These are phyloP conservation scores for Sylvia borin DNA, from an alignment of 2,797 vertebrate species.

Conservation along the genomic window DNA sequence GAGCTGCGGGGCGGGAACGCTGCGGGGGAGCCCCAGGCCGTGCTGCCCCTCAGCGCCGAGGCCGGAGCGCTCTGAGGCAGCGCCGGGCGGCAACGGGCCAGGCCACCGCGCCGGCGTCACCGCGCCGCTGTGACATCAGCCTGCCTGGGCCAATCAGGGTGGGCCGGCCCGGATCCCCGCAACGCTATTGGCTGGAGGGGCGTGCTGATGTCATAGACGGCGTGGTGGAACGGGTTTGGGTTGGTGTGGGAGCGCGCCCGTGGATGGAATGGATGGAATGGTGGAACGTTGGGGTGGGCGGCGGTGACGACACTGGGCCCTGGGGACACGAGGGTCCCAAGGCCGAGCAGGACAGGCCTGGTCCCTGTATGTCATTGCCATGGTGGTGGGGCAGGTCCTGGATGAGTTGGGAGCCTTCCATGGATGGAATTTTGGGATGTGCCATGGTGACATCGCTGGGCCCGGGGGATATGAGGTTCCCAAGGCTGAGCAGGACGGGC, in stretches of 20 bases:
- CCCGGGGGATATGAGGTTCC: rapidly evolving
- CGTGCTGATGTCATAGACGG: neutral
- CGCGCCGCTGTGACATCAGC: rapidly evolving
- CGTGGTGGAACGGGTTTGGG: rapidly evolving
- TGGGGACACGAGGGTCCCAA: rapidly evolving
- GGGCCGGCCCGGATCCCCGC: neutral
- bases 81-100: rapidly evolving
- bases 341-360: neutral
- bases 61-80: neutral
- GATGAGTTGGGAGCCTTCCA: rapidly evolving
- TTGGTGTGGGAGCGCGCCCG: neutral
- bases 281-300: rapidly evolving
- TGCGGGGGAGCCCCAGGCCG: neutral
- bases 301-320: rapidly evolving
- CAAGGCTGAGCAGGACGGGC: neutral
- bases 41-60: neutral
- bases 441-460: no score
- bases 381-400: no score
- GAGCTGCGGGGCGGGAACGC: rapidly evolving
- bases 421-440: no score
- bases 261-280: no score
- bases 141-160: rapidly evolving
- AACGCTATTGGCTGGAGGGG: neutral
- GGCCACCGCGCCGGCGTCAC: rapidly evolving
- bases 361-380: rapidly evolving